A percentile compares a stretch with the other conserved stretches of the same genome.
Conservation (phyloP, 30 jellyfish, hydroid and myxozoan species). For the Chrysaora quinquecirrha region DNA sequence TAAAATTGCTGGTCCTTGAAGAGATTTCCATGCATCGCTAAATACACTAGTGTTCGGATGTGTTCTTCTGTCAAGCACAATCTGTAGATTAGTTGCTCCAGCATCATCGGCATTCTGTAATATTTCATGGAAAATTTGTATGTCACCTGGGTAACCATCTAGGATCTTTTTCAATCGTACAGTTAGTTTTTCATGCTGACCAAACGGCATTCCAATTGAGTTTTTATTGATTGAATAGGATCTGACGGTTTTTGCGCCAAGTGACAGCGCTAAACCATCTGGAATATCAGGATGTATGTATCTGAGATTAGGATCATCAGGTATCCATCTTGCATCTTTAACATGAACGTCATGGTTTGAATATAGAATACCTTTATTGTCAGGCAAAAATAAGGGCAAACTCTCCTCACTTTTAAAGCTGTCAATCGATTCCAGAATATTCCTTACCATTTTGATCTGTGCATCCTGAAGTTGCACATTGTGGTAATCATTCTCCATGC, state of each 20-base stretch:
- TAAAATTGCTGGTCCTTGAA: slow-evolving; percentile 87
- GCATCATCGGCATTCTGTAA: slow-evolving; percentile 95
- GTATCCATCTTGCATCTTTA: slow-evolving; percentile 60
- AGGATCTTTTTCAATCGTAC: slow-evolving; percentile 72
- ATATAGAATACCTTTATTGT: slow-evolving; percentile 4
- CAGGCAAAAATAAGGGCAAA: slow-evolving; percentile 66
- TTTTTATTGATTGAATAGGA: slow-evolving; percentile 12
- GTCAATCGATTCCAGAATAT: slow-evolving; percentile 36
- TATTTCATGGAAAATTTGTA: slow-evolving; percentile 63
- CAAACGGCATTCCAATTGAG: slow-evolving; percentile 50
- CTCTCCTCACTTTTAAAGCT: neutral
- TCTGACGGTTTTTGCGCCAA: slow-evolving; percentile 64
- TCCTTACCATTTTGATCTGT: slow-evolving; percentile 28
- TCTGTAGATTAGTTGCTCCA: slow-evolving; percentile 72
- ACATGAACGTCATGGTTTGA: slow-evolving; percentile 11
- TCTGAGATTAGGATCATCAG: neutral
- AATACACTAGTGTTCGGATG: slow-evolving; percentile 40
- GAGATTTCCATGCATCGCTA: slow-evolving; percentile 72
- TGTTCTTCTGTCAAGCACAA: slow-evolving; percentile 57
- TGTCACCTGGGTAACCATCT: slow-evolving; percentile 62
- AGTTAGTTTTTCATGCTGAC: slow-evolving; percentile 74
- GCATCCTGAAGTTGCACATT: neutral
- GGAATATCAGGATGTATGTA: slow-evolving; percentile 56
- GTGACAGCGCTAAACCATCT: slow-evolving; percentile 12
- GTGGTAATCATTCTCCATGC: neutral